Evolutionary conservation across 2,888 invertebrate species (phyloP).

Genomic region (Brassicogethes aeneus): DNA sequence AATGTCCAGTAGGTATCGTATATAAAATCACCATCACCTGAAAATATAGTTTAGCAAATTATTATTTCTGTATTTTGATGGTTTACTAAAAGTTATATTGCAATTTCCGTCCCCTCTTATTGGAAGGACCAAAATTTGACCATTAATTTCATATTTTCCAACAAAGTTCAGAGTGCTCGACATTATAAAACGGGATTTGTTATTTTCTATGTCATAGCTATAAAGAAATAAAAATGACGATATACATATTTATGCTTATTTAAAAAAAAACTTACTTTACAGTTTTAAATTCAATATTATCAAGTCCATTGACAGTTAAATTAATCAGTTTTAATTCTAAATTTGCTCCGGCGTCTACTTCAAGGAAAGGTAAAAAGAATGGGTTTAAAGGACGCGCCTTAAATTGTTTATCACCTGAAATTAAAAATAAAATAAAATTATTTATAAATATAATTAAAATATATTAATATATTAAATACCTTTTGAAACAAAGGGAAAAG

Average conservation of each 20-base stretch:
- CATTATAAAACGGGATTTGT: not conserved
- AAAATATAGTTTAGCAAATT: not conserved
- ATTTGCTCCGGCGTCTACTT: not conserved
- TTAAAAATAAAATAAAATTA: not conserved
- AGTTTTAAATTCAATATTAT: not conserved
- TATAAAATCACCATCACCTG: not conserved
- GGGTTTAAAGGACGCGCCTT: not conserved
- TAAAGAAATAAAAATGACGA: not conserved
- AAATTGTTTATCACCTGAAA: not conserved
- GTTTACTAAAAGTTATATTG: not conserved
- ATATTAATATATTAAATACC: constrained; percentile 11
- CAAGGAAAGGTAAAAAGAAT: not conserved
- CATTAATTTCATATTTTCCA: not conserved
- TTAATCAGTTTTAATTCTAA: not conserved
- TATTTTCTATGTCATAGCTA: not conserved
- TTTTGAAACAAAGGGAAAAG: constrained; percentile 19
- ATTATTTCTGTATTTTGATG: not conserved
- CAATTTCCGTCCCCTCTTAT: not conserved
- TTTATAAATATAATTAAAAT: no score
- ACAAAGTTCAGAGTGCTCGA: not conserved
- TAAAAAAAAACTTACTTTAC: not conserved
- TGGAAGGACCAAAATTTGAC: not conserved
- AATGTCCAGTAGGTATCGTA: not conserved
- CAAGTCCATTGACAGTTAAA: not conserved
- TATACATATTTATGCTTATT: no score